Evolutionary conservation across 2,113 vertebrate species (phyloP), one percentile per base, ranked within the genome.

Genomic region (Crotalus viridis): DNA sequence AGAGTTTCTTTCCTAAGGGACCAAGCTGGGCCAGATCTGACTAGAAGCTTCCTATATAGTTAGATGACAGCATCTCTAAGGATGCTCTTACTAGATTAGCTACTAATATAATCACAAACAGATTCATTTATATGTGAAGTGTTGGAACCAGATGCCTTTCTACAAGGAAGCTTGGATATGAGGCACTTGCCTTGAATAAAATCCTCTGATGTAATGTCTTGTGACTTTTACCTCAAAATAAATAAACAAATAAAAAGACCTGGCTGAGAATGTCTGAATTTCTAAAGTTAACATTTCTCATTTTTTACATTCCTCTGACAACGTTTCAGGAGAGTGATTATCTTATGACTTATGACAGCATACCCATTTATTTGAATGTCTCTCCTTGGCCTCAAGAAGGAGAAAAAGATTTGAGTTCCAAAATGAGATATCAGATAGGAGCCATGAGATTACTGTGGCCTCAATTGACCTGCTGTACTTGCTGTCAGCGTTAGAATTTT

Each of bases 141-240:
- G 57, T 87, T 90, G 54, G 88, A 95, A 92, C 86, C 10, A n/a
- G 89, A 74, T 88, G 88, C 90, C 85, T 96, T 95, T 1, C 0
- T 21, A 1, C 2, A 96, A 55, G 94, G 95, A 96, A 7, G 17
- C 81, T 89, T 90, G 54, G 88, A 95, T 93, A 94, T 95, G 96
- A 97, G 92, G 94, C 90, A 93, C 28, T 86, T 89, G 88, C 95
- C 95, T 95, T 93, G 95, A 96, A 97, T 0, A 95, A 94, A 61
- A 95, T 93, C 74, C 90, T 51, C 91, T 94, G 94, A 96, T 88
- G 94, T 95, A 93, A 94, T 93, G 93, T 94, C 95, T 94, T 92
- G 46, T 97, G 96, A 97, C 69, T 61, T 64, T 59, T 0, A 0
- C 48, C 94, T 93, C 91, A 22, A 39, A 1, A 95, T 56, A 39